A percentile compares a stretch with the other conserved stretches of the same genome.
Evolutionary conservation across 2,888 invertebrate genomes (phyloP).

Genomic region (Trachelus troglodyta): DNA sequence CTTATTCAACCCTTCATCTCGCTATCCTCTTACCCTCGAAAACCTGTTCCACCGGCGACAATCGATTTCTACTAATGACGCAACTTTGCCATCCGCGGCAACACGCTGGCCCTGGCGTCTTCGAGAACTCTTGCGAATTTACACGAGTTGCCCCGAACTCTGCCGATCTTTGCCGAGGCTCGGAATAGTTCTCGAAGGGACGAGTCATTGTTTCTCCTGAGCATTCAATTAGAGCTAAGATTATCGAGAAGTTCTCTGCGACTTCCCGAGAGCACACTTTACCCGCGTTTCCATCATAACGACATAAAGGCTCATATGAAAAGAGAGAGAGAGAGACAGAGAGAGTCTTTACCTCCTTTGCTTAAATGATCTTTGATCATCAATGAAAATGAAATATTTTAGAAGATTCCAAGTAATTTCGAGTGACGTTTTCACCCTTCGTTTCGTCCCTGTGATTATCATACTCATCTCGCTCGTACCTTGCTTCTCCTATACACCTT

Average conservation of each 20-base stretch:
- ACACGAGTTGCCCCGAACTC: neutral
- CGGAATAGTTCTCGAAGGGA: constrained; percentile 28
- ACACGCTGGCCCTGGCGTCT: neutral
- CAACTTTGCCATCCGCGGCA: constrained; percentile 27
- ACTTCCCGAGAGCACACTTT: neutral
- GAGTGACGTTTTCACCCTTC: neutral
- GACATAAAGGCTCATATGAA: neutral
- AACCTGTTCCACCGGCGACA: neutral
- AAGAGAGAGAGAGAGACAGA: neutral
- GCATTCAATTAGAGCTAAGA: constrained; percentile 47
- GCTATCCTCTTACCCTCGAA: neutral
- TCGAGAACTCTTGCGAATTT: neutral
- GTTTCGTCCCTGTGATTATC: neutral
- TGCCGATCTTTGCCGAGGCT: constrained; percentile 11
- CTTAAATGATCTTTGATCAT: neutral
- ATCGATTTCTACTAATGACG: constrained; percentile 44
- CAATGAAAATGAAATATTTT: neutral
- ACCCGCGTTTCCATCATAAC: neutral
- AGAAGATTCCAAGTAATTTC: neutral
- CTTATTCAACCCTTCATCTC: neutral
- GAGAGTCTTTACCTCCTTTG: neutral
- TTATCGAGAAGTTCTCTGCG: constrained; percentile 30
- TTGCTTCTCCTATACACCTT: no score
- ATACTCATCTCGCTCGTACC: neutral
- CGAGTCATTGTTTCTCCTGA: constrained; percentile 47